These are phyloP conservation scores for Brachyrhaphis roseni DNA, from an alignment of 2,797 vertebrate genomes.

Conservation along the genomic window DNA sequence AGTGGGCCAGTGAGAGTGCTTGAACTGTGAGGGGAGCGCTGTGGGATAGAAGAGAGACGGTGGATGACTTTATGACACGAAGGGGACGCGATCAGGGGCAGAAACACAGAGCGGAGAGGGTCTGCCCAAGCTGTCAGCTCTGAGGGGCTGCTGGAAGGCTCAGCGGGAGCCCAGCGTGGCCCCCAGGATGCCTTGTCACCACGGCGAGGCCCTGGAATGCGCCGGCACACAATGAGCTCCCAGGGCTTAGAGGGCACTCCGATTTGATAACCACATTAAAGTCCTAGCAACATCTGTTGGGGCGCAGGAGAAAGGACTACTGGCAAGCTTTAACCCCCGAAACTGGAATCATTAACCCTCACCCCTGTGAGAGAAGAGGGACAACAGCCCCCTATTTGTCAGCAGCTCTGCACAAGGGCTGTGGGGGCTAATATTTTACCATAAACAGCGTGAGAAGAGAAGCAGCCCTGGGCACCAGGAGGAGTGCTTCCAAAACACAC, in stretches of 20 bases:
- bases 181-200: conserved; percentile 88
- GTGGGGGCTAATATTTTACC: conserved; percentile 89
- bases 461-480: conserved; percentile 75
- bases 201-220: conserved; percentile 91
- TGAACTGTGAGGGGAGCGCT: conserved; percentile 63
- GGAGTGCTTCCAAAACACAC: conserved; percentile 74
- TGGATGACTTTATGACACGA: conserved; percentile 78
- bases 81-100: conserved; percentile 66
- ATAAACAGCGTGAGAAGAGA: conserved; percentile 93
- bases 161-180: conserved; percentile 80
- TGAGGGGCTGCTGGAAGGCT: conserved; percentile 82
- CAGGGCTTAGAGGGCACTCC: conserved; percentile 89
- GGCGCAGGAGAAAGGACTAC: conserved; percentile 90
- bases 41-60: conserved; percentile 66
- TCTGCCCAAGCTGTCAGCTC: conserved; percentile 78
- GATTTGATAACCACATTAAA: conserved; percentile 99
- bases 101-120: conserved; percentile 62
- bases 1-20: conserved; percentile 54
- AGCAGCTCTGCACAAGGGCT: conserved; percentile 82
- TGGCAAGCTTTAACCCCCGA: conserved; percentile 92
- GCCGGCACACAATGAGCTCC: conserved; percentile 85
- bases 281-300: conserved; percentile 97
- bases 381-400: conserved; percentile 96
- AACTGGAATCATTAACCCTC: conserved; percentile 96
- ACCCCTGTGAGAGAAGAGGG: conserved; percentile 87